Evolutionary conservation across 2,888 invertebrate genomes (phyloP).

Genomic region (Linyphia triangularis): DNA sequence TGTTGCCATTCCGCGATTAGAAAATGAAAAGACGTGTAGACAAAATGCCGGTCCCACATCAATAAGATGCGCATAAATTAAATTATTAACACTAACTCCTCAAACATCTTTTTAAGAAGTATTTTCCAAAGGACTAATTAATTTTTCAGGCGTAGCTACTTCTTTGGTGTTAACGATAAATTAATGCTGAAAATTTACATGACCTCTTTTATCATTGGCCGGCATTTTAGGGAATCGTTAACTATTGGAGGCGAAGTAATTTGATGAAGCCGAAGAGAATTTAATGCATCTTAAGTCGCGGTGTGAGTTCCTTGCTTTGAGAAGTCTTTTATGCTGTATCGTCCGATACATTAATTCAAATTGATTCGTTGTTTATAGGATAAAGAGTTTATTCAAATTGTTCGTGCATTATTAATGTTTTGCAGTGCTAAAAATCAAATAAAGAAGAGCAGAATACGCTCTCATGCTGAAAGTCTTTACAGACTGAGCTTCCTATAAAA

Average conservation of each 20-base stretch:
- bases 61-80: conserved; percentile 49
- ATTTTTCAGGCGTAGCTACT: conserved; percentile 39
- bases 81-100: conserved; percentile 40
- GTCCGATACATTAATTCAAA: background rate
- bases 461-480: too few relatives aligned
- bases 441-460: too few relatives aligned
- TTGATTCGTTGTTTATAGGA: too few relatives aligned
- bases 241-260: conserved; percentile 1
- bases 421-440: too few relatives aligned
- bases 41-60: conserved; percentile 29
- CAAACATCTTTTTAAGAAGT: conserved; percentile 31
- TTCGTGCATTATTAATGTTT: too few relatives aligned
- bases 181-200: conserved; percentile 31
- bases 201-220: conserved; percentile 27
- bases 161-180: conserved; percentile 36
- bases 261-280: background rate
- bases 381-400: too few relatives aligned
- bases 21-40: background rate
- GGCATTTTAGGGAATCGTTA: background rate
- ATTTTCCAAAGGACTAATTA: conserved; percentile 18
- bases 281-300: background rate
- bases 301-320: background rate
- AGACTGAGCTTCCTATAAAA: too few relatives aligned
- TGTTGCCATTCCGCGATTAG: background rate
- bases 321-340: background rate